phyloP scores from a whole-genome alignment of 2,113 vertebrate genomes.

The Gymnorhina tibicen region DNA sequence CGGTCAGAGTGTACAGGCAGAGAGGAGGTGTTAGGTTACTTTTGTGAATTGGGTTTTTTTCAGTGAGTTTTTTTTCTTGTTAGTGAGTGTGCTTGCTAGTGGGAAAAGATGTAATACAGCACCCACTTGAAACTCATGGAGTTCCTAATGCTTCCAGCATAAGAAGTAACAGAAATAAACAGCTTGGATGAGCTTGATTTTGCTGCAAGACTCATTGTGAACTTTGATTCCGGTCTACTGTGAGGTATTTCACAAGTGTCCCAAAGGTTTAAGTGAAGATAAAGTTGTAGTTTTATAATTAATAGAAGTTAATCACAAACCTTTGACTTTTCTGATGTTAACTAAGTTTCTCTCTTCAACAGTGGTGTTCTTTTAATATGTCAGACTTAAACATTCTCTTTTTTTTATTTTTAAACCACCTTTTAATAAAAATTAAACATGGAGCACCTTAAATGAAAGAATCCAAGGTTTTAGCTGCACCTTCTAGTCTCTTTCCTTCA shows the following conservation, averaged over 20 bases:
- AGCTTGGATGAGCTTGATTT: background rate
- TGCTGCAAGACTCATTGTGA: background rate
- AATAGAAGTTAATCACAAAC: background rate
- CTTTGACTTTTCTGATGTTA: background rate
- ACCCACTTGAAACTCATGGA: background rate
- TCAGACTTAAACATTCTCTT: background rate
- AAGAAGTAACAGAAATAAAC: background rate
- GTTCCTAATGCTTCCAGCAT: background rate
- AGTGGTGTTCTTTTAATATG: background rate
- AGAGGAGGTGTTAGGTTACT: rapidly evolving
- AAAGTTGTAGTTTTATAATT: background rate
- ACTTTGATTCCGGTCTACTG: background rate
- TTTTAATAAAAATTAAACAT: background rate
- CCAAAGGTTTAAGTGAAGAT: background rate
- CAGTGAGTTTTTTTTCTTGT: background rate
- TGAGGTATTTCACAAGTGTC: background rate
- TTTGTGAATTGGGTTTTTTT: background rate
- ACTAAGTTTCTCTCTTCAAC: background rate
- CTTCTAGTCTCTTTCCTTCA: background rate
- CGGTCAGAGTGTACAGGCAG: background rate
- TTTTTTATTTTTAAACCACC: background rate
- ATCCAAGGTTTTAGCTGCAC: background rate
- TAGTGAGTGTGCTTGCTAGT: background rate
- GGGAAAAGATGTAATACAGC: background rate
- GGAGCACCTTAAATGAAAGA: background rate